Evolutionary conservation across 2,797 vertebrate species (phyloP).

Genomic region (Enteromius paludinosus): DNA sequence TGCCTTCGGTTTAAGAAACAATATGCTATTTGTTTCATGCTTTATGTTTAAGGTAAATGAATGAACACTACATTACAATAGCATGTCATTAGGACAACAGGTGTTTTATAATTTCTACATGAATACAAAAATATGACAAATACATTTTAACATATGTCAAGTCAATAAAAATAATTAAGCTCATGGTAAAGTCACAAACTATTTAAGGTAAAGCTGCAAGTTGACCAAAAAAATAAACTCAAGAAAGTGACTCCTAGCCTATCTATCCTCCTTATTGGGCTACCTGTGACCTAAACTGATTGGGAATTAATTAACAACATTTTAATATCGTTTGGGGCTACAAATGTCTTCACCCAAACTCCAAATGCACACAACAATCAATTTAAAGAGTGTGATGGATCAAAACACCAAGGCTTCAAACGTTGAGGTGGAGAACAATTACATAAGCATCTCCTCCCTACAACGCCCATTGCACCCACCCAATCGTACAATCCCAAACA

Average conservation of each 20-base stretch:
- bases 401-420: slow-evolving; percentile 6
- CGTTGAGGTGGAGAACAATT: not conserved
- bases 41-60: not conserved
- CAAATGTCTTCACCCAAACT: not conserved
- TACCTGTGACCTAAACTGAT: not conserved
- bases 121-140: not conserved
- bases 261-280: not conserved
- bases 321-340: not conserved
- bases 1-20: not conserved
- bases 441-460: not conserved
- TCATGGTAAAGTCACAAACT: not conserved
- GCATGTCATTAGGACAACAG: not conserved
- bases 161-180: not conserved
- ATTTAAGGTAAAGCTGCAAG: not conserved
- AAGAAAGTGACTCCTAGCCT: no score
- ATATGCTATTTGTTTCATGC: not conserved
- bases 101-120: not conserved
- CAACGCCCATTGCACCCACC: not conserved
- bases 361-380: not conserved
- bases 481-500: not conserved
- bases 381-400: not conserved
- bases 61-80: not conserved
- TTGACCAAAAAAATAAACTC: not conserved
- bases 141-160: not conserved
- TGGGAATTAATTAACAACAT: not conserved